Percentiles rank a stretch among this genome's conserved stretches.
phyloP scores from a whole-genome alignment of 2,888 invertebrate genomes.

The Malacosoma neustria region DNA sequence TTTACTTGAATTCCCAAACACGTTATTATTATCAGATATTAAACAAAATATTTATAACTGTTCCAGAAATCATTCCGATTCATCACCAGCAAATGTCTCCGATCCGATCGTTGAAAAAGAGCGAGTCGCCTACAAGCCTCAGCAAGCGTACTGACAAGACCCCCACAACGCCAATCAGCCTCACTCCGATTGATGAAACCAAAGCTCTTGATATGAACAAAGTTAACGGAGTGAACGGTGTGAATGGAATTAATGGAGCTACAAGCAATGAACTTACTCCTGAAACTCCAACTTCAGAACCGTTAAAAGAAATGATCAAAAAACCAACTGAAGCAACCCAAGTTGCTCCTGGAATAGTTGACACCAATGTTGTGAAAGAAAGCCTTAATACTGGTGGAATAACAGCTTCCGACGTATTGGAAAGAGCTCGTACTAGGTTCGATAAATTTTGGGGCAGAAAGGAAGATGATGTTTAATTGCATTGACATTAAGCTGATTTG shows the following conservation, averaged over 20 bases:
- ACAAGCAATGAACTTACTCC: conserved; percentile 54
- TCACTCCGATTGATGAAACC: conserved; percentile 68
- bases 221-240: conserved; percentile 43
- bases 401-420: conserved; percentile 83
- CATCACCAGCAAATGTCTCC: conserved; percentile 73
- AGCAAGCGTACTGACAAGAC: conserved; percentile 69
- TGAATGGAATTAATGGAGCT: conserved; percentile 31
- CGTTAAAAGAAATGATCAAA: conserved; percentile 49
- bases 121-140: conserved; percentile 63
- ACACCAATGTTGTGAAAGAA: conserved; percentile 69
- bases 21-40: neutral
- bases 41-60: conserved; percentile 23
- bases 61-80: conserved; percentile 69
- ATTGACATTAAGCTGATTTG: conserved; percentile 18
- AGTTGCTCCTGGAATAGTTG: conserved; percentile 72
- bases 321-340: conserved; percentile 66
- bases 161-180: conserved; percentile 63
- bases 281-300: conserved; percentile 52
- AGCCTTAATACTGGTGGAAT: conserved; percentile 56
- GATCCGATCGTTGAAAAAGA: conserved; percentile 66
- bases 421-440: conserved; percentile 87
- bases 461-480: conserved; percentile 71
- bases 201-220: conserved; percentile 64
- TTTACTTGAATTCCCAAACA: conserved; percentile 17
- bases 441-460: conserved; percentile 89